phyloP scores from a whole-genome alignment of 1,140 invertebrate genomes.

The Drosophila parvula region DNA sequence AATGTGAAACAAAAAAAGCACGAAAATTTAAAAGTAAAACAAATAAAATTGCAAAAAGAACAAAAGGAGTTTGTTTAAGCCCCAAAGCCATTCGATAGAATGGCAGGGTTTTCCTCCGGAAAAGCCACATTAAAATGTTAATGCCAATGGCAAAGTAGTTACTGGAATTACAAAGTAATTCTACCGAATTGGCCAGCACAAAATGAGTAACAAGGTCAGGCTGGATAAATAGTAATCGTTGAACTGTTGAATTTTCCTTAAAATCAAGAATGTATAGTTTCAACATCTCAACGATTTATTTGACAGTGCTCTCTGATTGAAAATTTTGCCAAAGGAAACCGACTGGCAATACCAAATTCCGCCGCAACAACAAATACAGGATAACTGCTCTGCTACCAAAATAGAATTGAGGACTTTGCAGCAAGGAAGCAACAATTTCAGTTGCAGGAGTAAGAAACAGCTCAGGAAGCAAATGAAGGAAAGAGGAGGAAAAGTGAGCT shows the following conservation, averaged over 20 bases:
- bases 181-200: slow-evolving; percentile 2
- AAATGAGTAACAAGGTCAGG: slow-evolving; percentile 27
- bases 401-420: slow-evolving; percentile 55
- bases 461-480: slow-evolving; percentile 59
- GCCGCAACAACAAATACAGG: slow-evolving; percentile 10
- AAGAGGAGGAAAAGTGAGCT: slow-evolving; percentile 36
- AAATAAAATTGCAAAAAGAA: slow-evolving; percentile 70
- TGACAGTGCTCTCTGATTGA: slow-evolving; percentile 22
- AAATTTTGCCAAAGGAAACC: slow-evolving; percentile 25
- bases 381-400: slow-evolving; percentile 42
- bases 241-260: background rate
- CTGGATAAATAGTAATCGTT: background rate
- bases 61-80: slow-evolving; percentile 55
- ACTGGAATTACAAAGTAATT: slow-evolving; percentile 36
- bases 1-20: slow-evolving; percentile 13
- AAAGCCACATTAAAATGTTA: slow-evolving; percentile 69
- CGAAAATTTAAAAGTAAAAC: slow-evolving; percentile 32
- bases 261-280: background rate
- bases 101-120: background rate
- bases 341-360: slow-evolving; percentile 11
- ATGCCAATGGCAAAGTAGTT: slow-evolving; percentile 67
- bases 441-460: slow-evolving; percentile 23
- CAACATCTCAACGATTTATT: slow-evolving; percentile 13
- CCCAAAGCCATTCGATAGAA: slow-evolving; percentile 19
- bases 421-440: slow-evolving; percentile 22